phyloP scores from a whole-genome alignment of 35 echinoderm and acorn worm species.

The Eucidaris tribuloides region DNA sequence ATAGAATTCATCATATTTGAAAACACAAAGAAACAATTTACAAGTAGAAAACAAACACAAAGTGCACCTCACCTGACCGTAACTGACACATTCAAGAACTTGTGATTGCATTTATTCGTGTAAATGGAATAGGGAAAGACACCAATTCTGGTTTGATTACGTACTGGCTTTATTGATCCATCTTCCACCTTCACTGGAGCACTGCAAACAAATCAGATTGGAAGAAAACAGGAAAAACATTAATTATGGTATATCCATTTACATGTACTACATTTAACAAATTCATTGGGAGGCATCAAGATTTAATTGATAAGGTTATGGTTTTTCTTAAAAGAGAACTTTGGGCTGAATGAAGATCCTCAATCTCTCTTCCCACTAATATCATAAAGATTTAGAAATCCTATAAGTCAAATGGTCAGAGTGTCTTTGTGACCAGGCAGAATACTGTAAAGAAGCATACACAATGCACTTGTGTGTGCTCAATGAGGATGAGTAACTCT shows the following conservation, averaged over 20 bases:
- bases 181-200: constrained; percentile 47
- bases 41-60: constrained; percentile 15
- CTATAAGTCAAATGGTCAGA: too few species aligned
- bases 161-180: constrained; percentile 65
- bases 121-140: constrained; percentile 36
- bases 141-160: constrained; percentile 66
- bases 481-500: too few species aligned
- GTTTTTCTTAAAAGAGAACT: too few species aligned
- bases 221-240: not conserved
- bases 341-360: too few species aligned
- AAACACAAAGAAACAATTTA: too few species aligned
- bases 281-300: not conserved
- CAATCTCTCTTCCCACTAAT: not conserved
- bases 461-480: too few species aligned
- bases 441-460: too few species aligned
- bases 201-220: too few species aligned
- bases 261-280: not conserved
- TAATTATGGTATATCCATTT: not conserved
- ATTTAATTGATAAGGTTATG: not conserved
- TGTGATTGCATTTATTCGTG: not conserved
- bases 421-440: too few species aligned
- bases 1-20: too few species aligned
- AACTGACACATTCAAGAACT: constrained; percentile 24
- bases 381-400: not conserved
- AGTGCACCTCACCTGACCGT: constrained; percentile 32